Evolutionary conservation across 2,113 vertebrate genomes (phyloP), one percentile per base, ranked within the genome.

Genomic region (Mobula hypostoma): DNA sequence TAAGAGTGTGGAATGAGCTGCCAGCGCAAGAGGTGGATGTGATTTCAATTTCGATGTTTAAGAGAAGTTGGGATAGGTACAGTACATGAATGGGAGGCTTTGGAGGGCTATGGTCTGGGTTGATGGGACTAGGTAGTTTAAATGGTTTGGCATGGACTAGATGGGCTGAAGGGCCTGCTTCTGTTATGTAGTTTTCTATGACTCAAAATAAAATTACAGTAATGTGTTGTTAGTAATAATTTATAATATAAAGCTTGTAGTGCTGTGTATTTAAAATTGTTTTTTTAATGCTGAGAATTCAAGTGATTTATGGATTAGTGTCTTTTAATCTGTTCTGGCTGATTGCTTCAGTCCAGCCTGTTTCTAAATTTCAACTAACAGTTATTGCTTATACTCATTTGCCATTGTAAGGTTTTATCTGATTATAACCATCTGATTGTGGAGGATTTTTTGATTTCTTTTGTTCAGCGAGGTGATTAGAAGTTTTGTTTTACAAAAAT

Each of bases 371-470:
- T 48, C 68, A 93, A 32, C 32, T 74, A 7, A 19, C 68, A 72
- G 70, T 72, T 93, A 93, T 93, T 93, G 72, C 40, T 24, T 19
- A 93, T 93, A 48, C 68, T 93, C 68, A 74, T 93, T 56, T 76
- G 70, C 40, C 61, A 76, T 74, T 93, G 70, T 93, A 76, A 74
- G 36, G 56, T 93, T 93, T 93, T 74, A 93, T 93, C 70, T 93
- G 91, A 93, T 93, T 93, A 56, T 93, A 93, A 74, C 66, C 91
- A 93, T 74, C 40, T 74, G 91, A 93, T 93, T 93, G 70, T 72
- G 24, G 12, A 56, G 91, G 40, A 5, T 56, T 27, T 93, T 72
- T 76, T 76, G 72, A 74, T 56, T 27, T 21, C 15, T 74, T 56
- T 93, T 93, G 91, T 93, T 93, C 29, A 40, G 68, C 74, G 91